A percentile compares a stretch with the other conserved stretches of the same genome.
These are phyloP conservation scores for Corynorhinus townsendii DNA, from an alignment of 2,113 vertebrate genomes.

Conservation along the genomic window DNA sequence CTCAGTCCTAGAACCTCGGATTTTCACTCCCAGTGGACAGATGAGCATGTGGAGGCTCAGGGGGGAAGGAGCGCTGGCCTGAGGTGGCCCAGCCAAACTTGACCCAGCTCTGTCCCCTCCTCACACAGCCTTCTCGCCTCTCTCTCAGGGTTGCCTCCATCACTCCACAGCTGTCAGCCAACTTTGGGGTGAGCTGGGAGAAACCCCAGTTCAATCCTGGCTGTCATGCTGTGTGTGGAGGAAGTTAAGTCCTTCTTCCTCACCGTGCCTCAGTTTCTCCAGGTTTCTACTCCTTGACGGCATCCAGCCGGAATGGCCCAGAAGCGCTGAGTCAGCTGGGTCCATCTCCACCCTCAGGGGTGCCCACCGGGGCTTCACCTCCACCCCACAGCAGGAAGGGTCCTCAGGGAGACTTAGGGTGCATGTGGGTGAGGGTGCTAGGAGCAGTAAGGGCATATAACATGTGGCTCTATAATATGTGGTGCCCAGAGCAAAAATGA, in stretches of 20 bases:
- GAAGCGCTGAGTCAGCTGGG: background rate
- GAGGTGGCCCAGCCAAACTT: background rate
- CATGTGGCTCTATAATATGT: background rate
- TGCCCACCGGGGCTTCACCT: background rate
- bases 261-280: background rate
- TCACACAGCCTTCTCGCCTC: background rate
- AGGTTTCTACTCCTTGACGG: background rate
- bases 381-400: no score
- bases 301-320: background rate
- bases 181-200: background rate
- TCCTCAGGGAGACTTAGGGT: background rate
- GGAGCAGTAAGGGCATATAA: background rate
- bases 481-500: background rate
- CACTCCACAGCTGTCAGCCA: fast-evolving
- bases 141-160: fast-evolving
- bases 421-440: background rate
- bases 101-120: background rate
- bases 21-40: background rate
- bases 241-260: background rate
- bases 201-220: background rate
- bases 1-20: fast-evolving
- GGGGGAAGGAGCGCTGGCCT: background rate
- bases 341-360: fast-evolving
- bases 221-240: background rate
- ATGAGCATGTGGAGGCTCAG: background rate